Percentiles rank a stretch among this genome's conserved stretches.
Evolutionary conservation across 2,888 invertebrate genomes (phyloP).

Genomic region (Noctuana brunneofusca): DNA sequence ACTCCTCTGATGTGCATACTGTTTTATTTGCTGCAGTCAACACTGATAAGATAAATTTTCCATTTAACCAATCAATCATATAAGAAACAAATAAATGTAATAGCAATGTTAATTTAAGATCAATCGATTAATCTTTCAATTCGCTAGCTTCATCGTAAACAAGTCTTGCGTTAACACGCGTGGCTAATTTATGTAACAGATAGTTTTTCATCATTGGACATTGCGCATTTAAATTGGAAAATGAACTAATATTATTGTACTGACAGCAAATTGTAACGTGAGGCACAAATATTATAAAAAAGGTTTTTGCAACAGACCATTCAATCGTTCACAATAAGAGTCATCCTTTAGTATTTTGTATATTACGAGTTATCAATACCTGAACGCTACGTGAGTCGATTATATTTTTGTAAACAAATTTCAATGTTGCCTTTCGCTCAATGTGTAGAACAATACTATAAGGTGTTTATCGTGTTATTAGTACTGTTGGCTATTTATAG

Average conservation of each 20-base stretch:
- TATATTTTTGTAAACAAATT: too few species aligned
- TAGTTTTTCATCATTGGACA: too few species aligned
- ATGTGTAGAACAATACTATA: neutral
- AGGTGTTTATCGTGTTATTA: constrained; percentile 10
- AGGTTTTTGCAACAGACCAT: too few species aligned
- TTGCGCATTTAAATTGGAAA: too few species aligned
- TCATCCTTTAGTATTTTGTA: too few species aligned
- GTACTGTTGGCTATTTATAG: constrained; percentile 25
- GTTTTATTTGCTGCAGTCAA: constrained; percentile 50
- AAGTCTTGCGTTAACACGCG: neutral
- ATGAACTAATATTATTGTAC: too few species aligned
- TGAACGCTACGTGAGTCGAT: too few species aligned
- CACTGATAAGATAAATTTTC: constrained; percentile 67
- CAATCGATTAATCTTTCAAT: constrained; percentile 20
- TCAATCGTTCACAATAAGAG: too few species aligned
- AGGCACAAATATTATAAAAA: too few species aligned
- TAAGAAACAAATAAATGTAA: constrained; percentile 29
- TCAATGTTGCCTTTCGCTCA: neutral
- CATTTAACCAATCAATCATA: constrained; percentile 44
- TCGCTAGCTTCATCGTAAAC: neutral
- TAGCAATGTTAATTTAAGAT: constrained; percentile 20
- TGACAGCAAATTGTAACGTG: too few species aligned
- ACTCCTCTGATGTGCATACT: constrained; percentile 44
- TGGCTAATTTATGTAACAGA: too few species aligned
- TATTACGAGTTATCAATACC: too few species aligned